phyloP scores from a whole-genome alignment of 1,140 invertebrate species.

The Arctopsyche grandis region DNA sequence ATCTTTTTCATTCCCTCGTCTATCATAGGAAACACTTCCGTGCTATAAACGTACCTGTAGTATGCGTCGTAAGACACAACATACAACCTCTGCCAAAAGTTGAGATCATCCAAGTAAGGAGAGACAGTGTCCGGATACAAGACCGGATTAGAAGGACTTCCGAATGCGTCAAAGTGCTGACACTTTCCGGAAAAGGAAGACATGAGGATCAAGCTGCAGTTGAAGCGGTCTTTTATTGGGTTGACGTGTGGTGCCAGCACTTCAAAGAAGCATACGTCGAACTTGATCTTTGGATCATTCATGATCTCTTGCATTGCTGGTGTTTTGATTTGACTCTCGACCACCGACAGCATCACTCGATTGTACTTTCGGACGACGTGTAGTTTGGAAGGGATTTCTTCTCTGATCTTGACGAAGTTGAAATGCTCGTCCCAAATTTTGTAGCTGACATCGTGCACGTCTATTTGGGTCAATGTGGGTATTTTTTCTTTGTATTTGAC shows the following conservation, averaged over 20 bases:
- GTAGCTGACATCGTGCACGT: constrained; percentile 58
- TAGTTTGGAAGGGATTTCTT: constrained; percentile 15
- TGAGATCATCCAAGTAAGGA: constrained; percentile 51
- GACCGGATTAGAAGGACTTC: constrained; percentile 62
- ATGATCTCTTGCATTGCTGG: constrained; percentile 56
- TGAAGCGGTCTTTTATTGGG: constrained; percentile 59
- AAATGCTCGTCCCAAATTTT: constrained; percentile 47
- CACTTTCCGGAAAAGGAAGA: constrained; percentile 56
- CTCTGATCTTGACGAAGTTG: constrained; percentile 8
- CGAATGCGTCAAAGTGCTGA: constrained; percentile 56
- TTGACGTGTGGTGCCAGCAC: constrained; percentile 51
- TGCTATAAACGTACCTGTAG: constrained; percentile 30
- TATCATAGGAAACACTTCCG: not conserved
- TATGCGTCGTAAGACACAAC: not conserved
- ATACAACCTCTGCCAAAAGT: constrained; percentile 55
- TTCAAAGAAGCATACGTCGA: constrained; percentile 60
- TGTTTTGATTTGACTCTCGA: constrained; percentile 54
- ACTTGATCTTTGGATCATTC: constrained; percentile 56
- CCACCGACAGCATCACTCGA: too few species aligned
- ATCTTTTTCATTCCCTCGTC: not conserved
- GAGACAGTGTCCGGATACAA: constrained; percentile 58
- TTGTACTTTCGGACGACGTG: constrained; percentile 33
- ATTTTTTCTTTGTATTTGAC: constrained; percentile 54
- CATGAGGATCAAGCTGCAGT: constrained; percentile 60
- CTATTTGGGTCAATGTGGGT: constrained; percentile 60